phyloP scores from a whole-genome alignment of 2,888 invertebrate species.

The Nomada flava region DNA sequence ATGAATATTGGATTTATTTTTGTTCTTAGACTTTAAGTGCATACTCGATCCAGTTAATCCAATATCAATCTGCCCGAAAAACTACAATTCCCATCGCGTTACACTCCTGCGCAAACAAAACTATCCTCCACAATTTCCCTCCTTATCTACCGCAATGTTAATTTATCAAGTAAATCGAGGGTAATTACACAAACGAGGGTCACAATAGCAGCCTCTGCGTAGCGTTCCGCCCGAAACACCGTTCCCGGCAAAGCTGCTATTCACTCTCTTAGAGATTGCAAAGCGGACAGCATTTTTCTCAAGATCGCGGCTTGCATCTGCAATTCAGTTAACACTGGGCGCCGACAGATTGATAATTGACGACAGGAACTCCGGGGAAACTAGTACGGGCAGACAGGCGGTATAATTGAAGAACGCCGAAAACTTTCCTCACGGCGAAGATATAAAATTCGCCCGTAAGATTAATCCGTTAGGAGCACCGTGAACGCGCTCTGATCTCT shows the following conservation, averaged over 20 bases:
- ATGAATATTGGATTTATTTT: too few relatives aligned
- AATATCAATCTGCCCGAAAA: too few relatives aligned
- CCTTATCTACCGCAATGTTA: too few relatives aligned
- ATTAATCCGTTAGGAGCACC: slow-evolving; percentile 73
- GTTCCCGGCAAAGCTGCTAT: slow-evolving; percentile 1
- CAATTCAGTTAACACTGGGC: slow-evolving; percentile 41
- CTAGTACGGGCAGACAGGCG: slow-evolving; percentile 24
- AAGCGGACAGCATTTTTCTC: slow-evolving; percentile 13
- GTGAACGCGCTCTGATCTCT: slow-evolving; percentile 49
- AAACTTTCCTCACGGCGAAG: slow-evolving; percentile 41
- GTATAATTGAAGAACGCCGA: slow-evolving; percentile 54
- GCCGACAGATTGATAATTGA: slow-evolving; percentile 65
- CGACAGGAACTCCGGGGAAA: slow-evolving; percentile 42
- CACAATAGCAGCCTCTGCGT: background rate
- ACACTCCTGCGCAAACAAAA: too few relatives aligned
- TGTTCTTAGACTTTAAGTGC: too few relatives aligned
- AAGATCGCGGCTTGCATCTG: slow-evolving; percentile 53
- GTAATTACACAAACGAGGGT: slow-evolving; percentile 1
- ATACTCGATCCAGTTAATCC: too few relatives aligned
- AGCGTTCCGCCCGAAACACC: background rate
- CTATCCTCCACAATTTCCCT: background rate
- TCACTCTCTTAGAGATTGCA: slow-evolving; percentile 4
- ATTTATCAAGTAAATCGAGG: too few relatives aligned
- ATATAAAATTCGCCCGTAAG: slow-evolving; percentile 68
- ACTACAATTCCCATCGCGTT: too few relatives aligned